Conservation (phyloP, 2,797 vertebrate species). For the Hydrophis major region DNA sequence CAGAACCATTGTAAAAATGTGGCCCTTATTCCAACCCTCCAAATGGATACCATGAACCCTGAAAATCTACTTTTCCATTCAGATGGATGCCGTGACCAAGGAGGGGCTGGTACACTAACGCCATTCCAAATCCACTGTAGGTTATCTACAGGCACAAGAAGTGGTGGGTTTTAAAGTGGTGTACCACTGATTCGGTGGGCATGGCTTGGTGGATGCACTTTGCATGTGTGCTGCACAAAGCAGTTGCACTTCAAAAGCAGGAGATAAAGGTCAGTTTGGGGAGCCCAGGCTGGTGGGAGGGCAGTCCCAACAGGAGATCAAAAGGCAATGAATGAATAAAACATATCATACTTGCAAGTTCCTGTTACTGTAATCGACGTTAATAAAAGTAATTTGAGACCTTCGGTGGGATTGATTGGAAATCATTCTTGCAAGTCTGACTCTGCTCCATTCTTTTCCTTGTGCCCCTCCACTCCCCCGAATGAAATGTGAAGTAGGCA, state of each 20-base stretch:
- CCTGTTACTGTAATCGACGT: neutral
- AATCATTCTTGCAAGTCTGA: neutral
- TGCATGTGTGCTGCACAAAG: too few relatives aligned
- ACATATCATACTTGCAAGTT: neutral
- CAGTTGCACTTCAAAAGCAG: too few relatives aligned
- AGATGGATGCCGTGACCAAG: neutral
- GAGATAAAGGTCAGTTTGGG: too few relatives aligned
- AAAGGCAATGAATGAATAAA: neutral
- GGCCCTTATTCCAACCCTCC: neutral
- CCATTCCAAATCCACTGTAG: neutral
- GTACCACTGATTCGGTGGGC: too few relatives aligned
- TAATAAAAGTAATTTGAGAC: neutral
- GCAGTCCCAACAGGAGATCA: too few relatives aligned
- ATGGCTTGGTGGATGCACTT: too few relatives aligned
- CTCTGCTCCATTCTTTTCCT: neutral
- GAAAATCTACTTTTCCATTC: neutral
- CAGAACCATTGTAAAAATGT: neutral
- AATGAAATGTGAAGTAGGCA: neutral
- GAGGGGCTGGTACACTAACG: neutral
- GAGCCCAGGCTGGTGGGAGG: too few relatives aligned
- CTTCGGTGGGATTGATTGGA: neutral
- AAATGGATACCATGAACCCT: neutral
- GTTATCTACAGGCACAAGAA: neutral
- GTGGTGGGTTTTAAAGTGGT: too few relatives aligned
- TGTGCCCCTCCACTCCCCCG: neutral